These are phyloP conservation scores for Nomada ferruginata DNA, from an alignment of 2,888 invertebrate species.

Conservation along the genomic window DNA sequence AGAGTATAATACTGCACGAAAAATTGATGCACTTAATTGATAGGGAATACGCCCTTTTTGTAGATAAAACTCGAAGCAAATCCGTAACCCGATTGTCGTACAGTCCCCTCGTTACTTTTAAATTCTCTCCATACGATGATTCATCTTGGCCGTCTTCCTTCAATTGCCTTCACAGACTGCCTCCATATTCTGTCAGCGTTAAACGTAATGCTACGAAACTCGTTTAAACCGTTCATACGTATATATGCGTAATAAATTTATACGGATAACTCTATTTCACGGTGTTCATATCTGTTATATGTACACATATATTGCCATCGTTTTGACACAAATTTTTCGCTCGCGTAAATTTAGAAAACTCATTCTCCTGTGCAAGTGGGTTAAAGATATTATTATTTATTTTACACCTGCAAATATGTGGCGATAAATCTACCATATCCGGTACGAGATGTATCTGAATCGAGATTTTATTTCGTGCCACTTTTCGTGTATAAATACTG, in stretches of 20 bases:
- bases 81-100: slow-evolving; percentile 40
- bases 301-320: background rate
- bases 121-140: slow-evolving; percentile 72
- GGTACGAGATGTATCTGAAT: slow-evolving; percentile 5
- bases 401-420: background rate
- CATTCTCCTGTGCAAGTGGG: slow-evolving; percentile 7
- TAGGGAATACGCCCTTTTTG: background rate
- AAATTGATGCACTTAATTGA: background rate
- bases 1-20: background rate
- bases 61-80: slow-evolving; percentile 26
- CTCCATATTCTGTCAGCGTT: slow-evolving; percentile 50
- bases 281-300: slow-evolving; percentile 23
- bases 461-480: slow-evolving; percentile 17
- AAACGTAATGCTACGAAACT: slow-evolving; percentile 46
- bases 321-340: slow-evolving; percentile 5
- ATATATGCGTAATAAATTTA: slow-evolving; percentile 40
- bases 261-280: slow-evolving; percentile 33
- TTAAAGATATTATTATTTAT: slow-evolving; percentile 19
- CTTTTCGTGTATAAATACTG: slow-evolving; percentile 4
- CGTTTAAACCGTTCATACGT: slow-evolving; percentile 46
- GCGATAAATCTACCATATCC: slow-evolving; percentile 9
- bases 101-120: slow-evolving; percentile 54
- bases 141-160: slow-evolving; percentile 71
- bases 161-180: slow-evolving; percentile 71
- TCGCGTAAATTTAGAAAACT: slow-evolving; percentile 7